A percentile compares a stretch with the other conserved stretches of the same genome.
phyloP scores from a whole-genome alignment of 2,113 vertebrate genomes.

The Daubentonia madagascariensis region DNA sequence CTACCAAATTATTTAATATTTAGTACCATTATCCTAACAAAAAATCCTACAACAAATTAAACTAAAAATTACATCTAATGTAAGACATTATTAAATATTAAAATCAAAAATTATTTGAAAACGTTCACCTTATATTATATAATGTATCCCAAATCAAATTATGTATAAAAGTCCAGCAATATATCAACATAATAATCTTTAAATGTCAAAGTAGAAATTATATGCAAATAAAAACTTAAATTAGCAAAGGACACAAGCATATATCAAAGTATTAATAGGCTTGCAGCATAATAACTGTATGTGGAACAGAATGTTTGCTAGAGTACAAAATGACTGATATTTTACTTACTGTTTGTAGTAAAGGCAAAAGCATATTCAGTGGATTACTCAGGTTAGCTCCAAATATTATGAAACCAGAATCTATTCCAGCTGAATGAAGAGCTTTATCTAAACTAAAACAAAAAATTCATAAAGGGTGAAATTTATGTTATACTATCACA shows the following conservation, averaged over 20 bases:
- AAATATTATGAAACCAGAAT: conserved; percentile 96
- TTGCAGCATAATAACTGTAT: neutral
- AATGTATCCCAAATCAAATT: neutral
- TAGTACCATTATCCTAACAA: neutral
- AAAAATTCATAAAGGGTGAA: neutral
- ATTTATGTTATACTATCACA: neutral
- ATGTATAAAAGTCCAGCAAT: neutral
- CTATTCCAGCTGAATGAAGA: conserved; percentile 95
- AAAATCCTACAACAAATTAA: conserved; percentile 14
- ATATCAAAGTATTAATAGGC: neutral
- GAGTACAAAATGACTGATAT: neutral
- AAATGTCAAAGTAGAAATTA: neutral
- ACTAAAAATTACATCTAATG: conserved; percentile 33
- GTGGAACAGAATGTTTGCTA: neutral
- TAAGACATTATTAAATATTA: neutral
- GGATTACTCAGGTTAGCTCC: conserved; percentile 98
- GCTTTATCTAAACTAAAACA: conserved; percentile 90
- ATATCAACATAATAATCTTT: neutral
- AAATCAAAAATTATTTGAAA: neutral
- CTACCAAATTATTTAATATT: neutral
- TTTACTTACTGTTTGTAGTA: conserved; percentile 94
- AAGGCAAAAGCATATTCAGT: conserved; percentile 94
- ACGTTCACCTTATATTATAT: neutral
- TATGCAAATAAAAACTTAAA: neutral
- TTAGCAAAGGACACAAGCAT: neutral